phyloP scores from a whole-genome alignment of 64 coral and sea anemone species.

The Platygyra sinensis region DNA sequence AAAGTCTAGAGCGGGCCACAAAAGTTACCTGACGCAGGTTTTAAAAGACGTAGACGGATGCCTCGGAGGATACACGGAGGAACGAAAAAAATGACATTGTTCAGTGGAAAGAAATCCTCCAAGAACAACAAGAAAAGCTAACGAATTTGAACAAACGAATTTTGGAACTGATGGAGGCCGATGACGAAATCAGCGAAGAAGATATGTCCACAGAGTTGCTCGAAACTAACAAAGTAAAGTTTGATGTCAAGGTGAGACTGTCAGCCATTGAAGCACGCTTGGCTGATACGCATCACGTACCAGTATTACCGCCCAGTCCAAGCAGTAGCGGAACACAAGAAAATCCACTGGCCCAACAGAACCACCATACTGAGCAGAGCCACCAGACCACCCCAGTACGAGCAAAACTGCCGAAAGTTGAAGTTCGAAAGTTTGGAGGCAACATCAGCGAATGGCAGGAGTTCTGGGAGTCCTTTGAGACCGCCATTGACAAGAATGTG shows the following conservation, averaged over 20 bases:
- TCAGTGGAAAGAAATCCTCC: neutral
- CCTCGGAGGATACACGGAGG: neutral
- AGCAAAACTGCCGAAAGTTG: conserved; percentile 8
- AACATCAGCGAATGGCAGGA: conserved; percentile 23
- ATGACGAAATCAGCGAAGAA: neutral
- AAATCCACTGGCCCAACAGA: neutral
- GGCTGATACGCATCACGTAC: neutral
- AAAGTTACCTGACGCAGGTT: neutral
- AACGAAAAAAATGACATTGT: neutral
- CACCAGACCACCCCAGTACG: neutral
- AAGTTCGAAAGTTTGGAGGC: conserved; percentile 5
- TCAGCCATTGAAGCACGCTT: neutral
- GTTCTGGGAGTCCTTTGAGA: conserved; percentile 48
- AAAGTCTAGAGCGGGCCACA: neutral
- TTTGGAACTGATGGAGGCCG: neutral
- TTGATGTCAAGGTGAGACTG: neutral
- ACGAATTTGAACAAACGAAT: neutral
- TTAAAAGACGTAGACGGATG: neutral
- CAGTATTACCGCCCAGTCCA: neutral
- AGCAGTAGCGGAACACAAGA: too few relatives aligned
- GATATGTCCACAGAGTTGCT: neutral
- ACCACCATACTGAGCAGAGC: neutral
- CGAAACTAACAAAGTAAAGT: neutral
- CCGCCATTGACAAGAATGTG: neutral
- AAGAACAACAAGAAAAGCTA: neutral